phyloP scores from a whole-genome alignment of 2,888 invertebrate genomes.

The Acronicta aceris region DNA sequence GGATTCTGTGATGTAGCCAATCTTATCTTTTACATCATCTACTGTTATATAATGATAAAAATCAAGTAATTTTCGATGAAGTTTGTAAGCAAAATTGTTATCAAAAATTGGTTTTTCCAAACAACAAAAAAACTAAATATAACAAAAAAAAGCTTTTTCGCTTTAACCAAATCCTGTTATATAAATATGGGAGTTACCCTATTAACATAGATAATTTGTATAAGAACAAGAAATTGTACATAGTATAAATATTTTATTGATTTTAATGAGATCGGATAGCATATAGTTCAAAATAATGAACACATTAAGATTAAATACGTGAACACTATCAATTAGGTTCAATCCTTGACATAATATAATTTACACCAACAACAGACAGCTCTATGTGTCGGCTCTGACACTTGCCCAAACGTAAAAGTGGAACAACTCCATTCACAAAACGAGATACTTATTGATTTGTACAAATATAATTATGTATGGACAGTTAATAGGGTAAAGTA shows the following conservation, averaged over 20 bases:
- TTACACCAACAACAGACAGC: slow-evolving; percentile 41
- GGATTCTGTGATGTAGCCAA: slow-evolving; percentile 12
- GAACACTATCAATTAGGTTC: slow-evolving; percentile 34
- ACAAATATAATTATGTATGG: neutral
- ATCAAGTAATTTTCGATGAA: too few relatives aligned
- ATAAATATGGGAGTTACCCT: too few relatives aligned
- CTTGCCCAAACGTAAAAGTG: slow-evolving; percentile 40
- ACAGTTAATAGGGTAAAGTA: neutral
- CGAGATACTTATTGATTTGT: slow-evolving; percentile 30
- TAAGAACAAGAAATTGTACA: too few relatives aligned
- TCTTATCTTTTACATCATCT: neutral
- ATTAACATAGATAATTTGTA: too few relatives aligned
- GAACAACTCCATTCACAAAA: slow-evolving; percentile 35
- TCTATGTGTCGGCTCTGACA: slow-evolving; percentile 43
- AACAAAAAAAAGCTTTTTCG: too few relatives aligned
- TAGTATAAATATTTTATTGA: neutral
- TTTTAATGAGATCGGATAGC: slow-evolving; percentile 16
- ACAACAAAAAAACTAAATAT: too few relatives aligned
- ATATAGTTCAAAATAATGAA: slow-evolving; percentile 28
- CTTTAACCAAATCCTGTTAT: too few relatives aligned
- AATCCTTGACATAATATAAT: slow-evolving; percentile 22
- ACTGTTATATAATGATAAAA: too few relatives aligned
- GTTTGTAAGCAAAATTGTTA: too few relatives aligned
- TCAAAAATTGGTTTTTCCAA: too few relatives aligned
- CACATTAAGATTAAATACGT: slow-evolving; percentile 26